Evolutionary conservation across 2,888 invertebrate species (phyloP).

Genomic region (Drosophila suboccidentalis): DNA sequence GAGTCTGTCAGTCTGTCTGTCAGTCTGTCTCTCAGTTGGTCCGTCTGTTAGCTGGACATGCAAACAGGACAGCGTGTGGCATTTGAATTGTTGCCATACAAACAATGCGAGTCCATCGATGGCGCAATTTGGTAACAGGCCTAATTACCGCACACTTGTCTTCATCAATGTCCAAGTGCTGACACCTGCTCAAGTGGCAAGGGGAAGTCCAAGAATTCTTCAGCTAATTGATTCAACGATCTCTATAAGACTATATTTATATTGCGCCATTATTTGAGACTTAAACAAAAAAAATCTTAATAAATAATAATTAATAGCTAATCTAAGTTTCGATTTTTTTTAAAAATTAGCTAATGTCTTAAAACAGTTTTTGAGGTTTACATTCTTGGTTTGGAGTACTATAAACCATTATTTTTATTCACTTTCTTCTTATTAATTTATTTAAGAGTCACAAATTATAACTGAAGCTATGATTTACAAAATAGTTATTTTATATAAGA

Average conservation of each 20-base stretch:
- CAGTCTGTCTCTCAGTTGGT: neutral
- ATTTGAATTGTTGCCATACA: slow-evolving; percentile 46
- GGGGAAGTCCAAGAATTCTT: neutral
- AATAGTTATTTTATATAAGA: too few relatives aligned
- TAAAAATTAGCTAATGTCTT: too few relatives aligned
- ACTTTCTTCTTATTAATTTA: too few relatives aligned
- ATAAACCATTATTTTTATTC: too few relatives aligned
- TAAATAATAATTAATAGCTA: too few relatives aligned
- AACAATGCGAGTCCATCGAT: slow-evolving; percentile 8
- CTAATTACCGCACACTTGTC: slow-evolving; percentile 19
- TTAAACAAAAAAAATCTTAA: too few relatives aligned
- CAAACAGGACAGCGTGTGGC: slow-evolving; percentile 18
- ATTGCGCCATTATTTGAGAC: too few relatives aligned
- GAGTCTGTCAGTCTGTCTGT: neutral
- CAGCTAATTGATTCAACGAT: slow-evolving; percentile 30
- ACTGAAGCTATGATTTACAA: too few relatives aligned
- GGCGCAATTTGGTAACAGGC: slow-evolving; percentile 3
- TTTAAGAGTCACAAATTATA: too few relatives aligned
- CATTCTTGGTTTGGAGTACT: too few relatives aligned
- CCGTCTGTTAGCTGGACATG: slow-evolving; percentile 17
- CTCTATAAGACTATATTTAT: neutral
- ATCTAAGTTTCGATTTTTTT: too few relatives aligned
- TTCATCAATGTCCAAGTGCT: slow-evolving; percentile 22
- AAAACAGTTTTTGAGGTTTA: too few relatives aligned
- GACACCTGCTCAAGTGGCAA: neutral